Conservation (phyloP, 2,113 vertebrate genomes). For the Drymodes brunneopygia region DNA sequence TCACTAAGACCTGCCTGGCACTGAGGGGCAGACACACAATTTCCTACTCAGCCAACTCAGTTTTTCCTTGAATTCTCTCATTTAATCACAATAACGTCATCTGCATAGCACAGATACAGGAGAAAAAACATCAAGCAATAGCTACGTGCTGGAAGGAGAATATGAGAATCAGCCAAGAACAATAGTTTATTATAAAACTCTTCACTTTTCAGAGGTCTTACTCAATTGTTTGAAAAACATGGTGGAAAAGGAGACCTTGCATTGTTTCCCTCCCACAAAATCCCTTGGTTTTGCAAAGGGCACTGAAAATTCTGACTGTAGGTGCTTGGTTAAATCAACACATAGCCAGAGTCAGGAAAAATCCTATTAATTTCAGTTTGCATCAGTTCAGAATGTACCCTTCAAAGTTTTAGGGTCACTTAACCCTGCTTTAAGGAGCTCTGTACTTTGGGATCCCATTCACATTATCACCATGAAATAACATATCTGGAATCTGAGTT, state of each 20-base stretch:
- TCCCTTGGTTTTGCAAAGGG: background rate
- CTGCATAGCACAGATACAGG: background rate
- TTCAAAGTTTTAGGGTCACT: background rate
- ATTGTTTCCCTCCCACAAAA: background rate
- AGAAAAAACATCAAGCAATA: background rate
- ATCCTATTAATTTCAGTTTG: background rate
- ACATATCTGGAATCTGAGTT: background rate
- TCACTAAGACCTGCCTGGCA: background rate
- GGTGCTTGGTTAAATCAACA: background rate
- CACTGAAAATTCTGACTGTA: background rate
- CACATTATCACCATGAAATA: background rate
- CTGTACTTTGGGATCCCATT: background rate
- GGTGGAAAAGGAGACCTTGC: background rate
- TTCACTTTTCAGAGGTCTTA: background rate
- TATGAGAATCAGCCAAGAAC: background rate
- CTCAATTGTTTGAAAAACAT: background rate
- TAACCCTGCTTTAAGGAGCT: background rate
- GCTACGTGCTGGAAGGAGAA: background rate
- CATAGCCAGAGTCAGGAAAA: background rate
- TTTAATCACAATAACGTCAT: background rate
- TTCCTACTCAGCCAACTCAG: background rate
- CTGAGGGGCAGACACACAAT: background rate
- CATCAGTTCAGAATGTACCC: background rate
- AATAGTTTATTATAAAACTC: background rate
- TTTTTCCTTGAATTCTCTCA: background rate